These are phyloP conservation scores for Pungitius pungitius DNA, from an alignment of 2,113 vertebrate species.

Conservation along the genomic window DNA sequence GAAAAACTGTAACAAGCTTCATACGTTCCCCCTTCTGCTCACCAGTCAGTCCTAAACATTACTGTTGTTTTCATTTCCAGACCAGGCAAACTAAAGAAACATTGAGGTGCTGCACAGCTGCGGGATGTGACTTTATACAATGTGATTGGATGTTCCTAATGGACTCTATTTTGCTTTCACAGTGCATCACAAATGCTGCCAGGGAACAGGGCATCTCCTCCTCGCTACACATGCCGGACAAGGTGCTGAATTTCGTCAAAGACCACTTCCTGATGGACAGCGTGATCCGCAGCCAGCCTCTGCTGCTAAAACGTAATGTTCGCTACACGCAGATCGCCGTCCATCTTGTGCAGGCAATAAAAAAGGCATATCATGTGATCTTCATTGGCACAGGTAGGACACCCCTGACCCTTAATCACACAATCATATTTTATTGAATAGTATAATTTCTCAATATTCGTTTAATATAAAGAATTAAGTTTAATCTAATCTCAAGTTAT, in stretches of 20 bases:
- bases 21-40: conserved; percentile 17
- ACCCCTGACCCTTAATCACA: not conserved
- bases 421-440: not conserved
- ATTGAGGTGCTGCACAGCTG: not conserved
- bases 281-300: conserved; percentile 86
- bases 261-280: conserved; percentile 97
- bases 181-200: conserved; percentile 90
- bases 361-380: conserved; percentile 84
- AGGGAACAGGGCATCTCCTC: conserved; percentile 87
- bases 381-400: conserved; percentile 91
- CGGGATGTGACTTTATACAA: not conserved
- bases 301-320: conserved; percentile 87
- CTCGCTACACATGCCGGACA: conserved; percentile 93
- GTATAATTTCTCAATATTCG: not conserved
- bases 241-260: conserved; percentile 96
- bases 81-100: conserved; percentile 7
- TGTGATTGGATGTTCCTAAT: conserved; percentile 1
- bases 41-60: conserved; percentile 21
- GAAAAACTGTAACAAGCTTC: not conserved
- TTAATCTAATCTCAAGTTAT: not conserved
- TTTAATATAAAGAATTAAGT: no score
- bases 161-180: conserved; percentile 22
- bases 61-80: conserved; percentile 48
- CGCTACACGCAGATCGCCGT: conserved; percentile 90
- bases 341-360: conserved; percentile 78